phyloP scores from a whole-genome alignment of 2,797 vertebrate genomes.

The Erethizon dorsatum region DNA sequence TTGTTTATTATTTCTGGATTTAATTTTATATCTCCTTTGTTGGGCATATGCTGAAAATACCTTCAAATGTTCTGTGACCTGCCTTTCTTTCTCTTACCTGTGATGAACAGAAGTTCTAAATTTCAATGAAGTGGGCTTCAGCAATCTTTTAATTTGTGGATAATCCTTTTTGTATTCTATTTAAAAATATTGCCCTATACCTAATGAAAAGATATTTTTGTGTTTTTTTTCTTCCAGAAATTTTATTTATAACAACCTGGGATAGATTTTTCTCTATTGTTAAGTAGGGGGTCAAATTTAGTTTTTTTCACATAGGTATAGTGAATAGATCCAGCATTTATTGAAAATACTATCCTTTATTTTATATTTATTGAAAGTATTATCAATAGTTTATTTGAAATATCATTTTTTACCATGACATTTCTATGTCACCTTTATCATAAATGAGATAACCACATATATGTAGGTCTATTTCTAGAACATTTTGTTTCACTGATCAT shows the following conservation, averaged over 20 bases:
- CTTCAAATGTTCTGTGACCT: neutral
- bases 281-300: neutral
- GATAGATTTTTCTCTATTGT: slow-evolving; percentile 27
- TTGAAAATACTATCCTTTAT: neutral
- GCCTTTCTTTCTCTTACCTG: neutral
- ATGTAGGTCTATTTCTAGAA: neutral
- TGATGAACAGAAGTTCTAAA: slow-evolving; percentile 15
- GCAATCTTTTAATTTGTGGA: neutral
- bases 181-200: slow-evolving; percentile 6
- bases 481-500: neutral
- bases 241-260: neutral
- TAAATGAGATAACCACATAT: neutral
- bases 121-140: slow-evolving; percentile 14
- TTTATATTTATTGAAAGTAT: neutral
- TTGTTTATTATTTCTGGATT: slow-evolving; percentile 49
- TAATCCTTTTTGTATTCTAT: neutral
- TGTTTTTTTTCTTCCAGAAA: neutral
- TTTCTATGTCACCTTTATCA: neutral
- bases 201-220: neutral
- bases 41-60: neutral
- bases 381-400: neutral
- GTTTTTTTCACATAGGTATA: neutral
- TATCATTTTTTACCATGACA: neutral
- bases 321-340: neutral
- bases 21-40: slow-evolving; percentile 18